Evolutionary conservation across 1,140 invertebrate species (phyloP), one percentile per base, ranked within the genome.

Genomic region (Drosophila kanapiae): DNA sequence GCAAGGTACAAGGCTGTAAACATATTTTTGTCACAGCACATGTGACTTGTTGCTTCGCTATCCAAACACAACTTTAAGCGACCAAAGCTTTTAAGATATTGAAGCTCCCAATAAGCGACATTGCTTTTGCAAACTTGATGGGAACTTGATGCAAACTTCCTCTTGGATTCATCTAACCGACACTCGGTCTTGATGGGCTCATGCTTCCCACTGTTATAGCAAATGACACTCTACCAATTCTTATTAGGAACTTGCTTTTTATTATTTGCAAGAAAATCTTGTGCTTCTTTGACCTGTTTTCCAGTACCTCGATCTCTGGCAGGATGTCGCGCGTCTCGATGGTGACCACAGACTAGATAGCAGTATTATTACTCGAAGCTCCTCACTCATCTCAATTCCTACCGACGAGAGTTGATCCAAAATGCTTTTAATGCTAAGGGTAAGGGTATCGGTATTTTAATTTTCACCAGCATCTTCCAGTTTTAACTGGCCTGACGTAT

Each of bases 41-140:
- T 43, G 9, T 43, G 16, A 16, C 42, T 45, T 11, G 16, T 11
- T 11, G 42, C 18, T 47, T 18, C 11, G 18, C 11, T 45, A 18
- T 45, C 42, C 16, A 18, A 27, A 18, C 23, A 48, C 45, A 27
- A 18, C 6, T 43, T 43, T 43, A n/a, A 31, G 10, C 56, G 38
- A 29, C 38, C 27, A 42, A 58, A 40, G 23, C 37, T 42, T 16
- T 31, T 31, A 37, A 10, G 37, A 14, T 4, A 29, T 37, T 14
- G 29, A 23, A 29, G 54, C 54, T 54, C 11, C 16, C 51, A 54
- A 54, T 18, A 54, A 54, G 18, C 37, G 40, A 14, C 27, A 58
- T n/a, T 43, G 38, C 10, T 58, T 58, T 58, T 58, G 38, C 31
- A 11, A 23, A 58, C 3, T n/a, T 58, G 14, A n/a, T n/a, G n/a